Evolutionary conservation across 2,113 vertebrate genomes (phyloP).

Genomic region (Micronisus gabar): DNA sequence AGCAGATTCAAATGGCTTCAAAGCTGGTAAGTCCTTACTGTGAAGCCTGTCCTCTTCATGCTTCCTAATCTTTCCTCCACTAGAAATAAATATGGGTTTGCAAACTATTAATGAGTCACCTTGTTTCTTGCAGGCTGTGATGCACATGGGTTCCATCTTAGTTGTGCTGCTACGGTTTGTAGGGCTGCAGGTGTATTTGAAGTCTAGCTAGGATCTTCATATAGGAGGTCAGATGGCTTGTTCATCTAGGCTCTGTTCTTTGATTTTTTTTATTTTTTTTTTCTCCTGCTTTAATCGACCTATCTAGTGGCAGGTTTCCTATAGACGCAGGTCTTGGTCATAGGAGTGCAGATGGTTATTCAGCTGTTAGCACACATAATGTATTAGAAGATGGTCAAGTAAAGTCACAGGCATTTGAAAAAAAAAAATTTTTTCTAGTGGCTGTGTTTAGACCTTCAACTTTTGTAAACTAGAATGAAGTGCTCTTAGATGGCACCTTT

Average conservation of each 20-base stretch:
- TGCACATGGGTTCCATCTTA: neutral
- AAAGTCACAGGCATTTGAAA: neutral
- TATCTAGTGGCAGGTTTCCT: neutral
- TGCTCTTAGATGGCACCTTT: neutral
- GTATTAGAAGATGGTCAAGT: neutral
- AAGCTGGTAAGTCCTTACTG: neutral
- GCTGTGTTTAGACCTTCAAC: neutral
- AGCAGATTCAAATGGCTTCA: neutral
- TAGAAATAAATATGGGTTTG: neutral
- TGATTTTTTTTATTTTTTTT: neutral
- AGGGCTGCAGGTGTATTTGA: neutral
- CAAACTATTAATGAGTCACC: neutral
- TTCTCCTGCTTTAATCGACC: neutral
- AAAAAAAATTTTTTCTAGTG: neutral
- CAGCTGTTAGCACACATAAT: neutral
- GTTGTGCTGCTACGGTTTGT: neutral
- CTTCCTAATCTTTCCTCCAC: neutral
- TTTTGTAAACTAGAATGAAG: neutral
- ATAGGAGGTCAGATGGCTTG: neutral
- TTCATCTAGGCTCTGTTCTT: neutral
- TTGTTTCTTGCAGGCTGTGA: neutral
- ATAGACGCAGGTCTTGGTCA: neutral
- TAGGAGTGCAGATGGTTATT: neutral
- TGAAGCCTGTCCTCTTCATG: neutral
- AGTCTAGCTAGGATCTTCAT: neutral